These are phyloP conservation scores for Plutella xylostella DNA, from an alignment of 2,888 invertebrate species.

Conservation along the genomic window DNA sequence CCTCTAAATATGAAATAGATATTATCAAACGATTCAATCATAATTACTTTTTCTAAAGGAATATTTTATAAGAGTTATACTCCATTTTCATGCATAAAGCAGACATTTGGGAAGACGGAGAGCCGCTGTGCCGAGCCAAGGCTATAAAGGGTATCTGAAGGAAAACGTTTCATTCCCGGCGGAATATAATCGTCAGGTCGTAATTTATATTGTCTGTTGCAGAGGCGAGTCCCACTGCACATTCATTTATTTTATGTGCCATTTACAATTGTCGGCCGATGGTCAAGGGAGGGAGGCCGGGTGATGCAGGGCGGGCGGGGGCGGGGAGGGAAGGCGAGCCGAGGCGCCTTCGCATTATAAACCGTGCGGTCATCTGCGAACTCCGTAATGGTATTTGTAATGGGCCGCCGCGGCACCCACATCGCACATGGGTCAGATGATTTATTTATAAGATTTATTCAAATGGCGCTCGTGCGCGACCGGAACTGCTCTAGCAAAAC, in stretches of 20 bases:
- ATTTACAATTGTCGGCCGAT: conserved; percentile 73
- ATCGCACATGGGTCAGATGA: conserved; percentile 51
- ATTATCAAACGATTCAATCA: too few relatives aligned
- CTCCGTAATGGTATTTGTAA: conserved; percentile 65
- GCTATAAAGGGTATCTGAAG: conserved; percentile 47
- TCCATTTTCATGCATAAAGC: neutral
- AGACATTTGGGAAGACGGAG: neutral
- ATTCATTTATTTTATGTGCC: conserved; percentile 73
- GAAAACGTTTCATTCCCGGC: conserved; percentile 66
- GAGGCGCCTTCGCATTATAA: conserved; percentile 67
- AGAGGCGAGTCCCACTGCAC: conserved; percentile 71
- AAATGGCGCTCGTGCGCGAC: conserved; percentile 21
- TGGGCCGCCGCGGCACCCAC: conserved; percentile 32
- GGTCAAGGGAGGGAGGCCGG: conserved; percentile 64
- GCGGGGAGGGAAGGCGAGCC: conserved; percentile 25
- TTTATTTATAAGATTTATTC: conserved; percentile 56
- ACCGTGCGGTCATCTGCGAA: conserved; percentile 70
- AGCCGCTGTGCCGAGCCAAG: neutral
- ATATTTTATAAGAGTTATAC: too few relatives aligned
- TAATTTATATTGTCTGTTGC: conserved; percentile 73
- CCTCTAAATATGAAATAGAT: too few relatives aligned
- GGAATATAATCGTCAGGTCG: conserved; percentile 71
- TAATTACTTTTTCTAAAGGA: too few relatives aligned
- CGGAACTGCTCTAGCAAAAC: conserved; percentile 15
- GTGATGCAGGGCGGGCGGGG: conserved; percentile 13